Evolutionary conservation across 2,797 vertebrate genomes (phyloP), one percentile per base, ranked within the genome.

Genomic region (Hoplostethus atlanticus): DNA sequence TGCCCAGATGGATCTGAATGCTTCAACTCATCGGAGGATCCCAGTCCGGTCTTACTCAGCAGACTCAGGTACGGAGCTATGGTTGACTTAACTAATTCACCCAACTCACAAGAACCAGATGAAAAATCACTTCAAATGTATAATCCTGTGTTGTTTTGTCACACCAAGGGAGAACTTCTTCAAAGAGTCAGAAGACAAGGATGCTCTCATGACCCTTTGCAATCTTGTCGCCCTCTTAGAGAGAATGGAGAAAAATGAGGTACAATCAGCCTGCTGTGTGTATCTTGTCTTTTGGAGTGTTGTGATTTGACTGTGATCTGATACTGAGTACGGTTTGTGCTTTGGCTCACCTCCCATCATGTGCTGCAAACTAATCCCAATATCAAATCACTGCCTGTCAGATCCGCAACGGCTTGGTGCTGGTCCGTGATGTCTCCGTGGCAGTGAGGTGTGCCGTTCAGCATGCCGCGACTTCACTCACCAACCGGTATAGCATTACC

Each of bases 221-320:
- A 79, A 70, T 57, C 65, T 95, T 0, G 36, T 82, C 28, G 62
- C 68, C 3, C 83, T 95, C 6, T 34, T 90, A 30, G 87, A 90
- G 53, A 84, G 89, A 79, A 93, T 96, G 84, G 73, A 74, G 64
- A 89, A 75, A 40, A 92, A 94, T n/a, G 87, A 95, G 94, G 95
- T 95, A 64, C 48, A 68, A 72, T 67, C 58, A 21, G 34, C 21
- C 30, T 61, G 0, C 46, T 59, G 5, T 71, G n/a, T 84, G 12
- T 51, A 8, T 63, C 10, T 62, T 12, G 25, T 78, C 25, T 51
- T 57, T 30, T 25, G 6, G n/a, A 34, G 61, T 60, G n/a, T 42
- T 61, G 28, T 48, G 16, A 21, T 54, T 11, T 55, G 28, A 56
- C 68, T 50, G 15, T 55, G 28, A 56, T 68, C 2, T 48, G 58